phyloP scores from a whole-genome alignment of 2,888 invertebrate genomes.

The Eilema depressum region DNA sequence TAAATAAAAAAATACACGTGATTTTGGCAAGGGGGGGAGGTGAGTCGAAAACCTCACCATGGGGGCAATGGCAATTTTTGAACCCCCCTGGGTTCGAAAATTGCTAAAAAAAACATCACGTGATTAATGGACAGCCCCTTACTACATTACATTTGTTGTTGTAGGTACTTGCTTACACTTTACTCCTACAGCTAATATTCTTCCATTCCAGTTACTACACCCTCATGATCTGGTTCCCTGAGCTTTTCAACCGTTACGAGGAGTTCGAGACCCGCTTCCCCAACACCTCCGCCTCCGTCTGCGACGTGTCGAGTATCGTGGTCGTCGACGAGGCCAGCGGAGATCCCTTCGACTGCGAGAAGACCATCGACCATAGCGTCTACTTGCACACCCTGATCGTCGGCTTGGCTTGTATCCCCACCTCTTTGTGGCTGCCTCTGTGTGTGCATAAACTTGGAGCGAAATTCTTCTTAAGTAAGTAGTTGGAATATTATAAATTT shows the following conservation, averaged over 20 bases:
- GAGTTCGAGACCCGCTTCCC: constrained; percentile 90
- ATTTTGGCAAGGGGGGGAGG: too few species aligned
- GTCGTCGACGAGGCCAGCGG: constrained; percentile 74
- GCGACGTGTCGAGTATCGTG: constrained; percentile 91
- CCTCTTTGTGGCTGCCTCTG: constrained; percentile 92
- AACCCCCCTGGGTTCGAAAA: too few species aligned
- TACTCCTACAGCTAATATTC: neutral
- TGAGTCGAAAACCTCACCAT: too few species aligned
- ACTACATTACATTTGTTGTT: too few species aligned
- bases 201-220: constrained; percentile 92
- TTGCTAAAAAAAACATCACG: too few species aligned
- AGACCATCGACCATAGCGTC: constrained; percentile 89
- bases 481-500: neutral
- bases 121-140: too few species aligned
- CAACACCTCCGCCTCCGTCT: constrained; percentile 90
- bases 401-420: constrained; percentile 93
- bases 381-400: constrained; percentile 93
- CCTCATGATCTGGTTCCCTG: constrained; percentile 97
- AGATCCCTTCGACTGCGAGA: constrained; percentile 88
- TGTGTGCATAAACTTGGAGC: constrained; percentile 93
- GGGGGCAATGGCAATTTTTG: too few species aligned
- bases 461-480: constrained; percentile 93
- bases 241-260: constrained; percentile 94
- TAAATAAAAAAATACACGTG: too few species aligned
- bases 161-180: neutral